Conservation (phyloP, 2,888 invertebrate species). For the Thereva unica region DNA sequence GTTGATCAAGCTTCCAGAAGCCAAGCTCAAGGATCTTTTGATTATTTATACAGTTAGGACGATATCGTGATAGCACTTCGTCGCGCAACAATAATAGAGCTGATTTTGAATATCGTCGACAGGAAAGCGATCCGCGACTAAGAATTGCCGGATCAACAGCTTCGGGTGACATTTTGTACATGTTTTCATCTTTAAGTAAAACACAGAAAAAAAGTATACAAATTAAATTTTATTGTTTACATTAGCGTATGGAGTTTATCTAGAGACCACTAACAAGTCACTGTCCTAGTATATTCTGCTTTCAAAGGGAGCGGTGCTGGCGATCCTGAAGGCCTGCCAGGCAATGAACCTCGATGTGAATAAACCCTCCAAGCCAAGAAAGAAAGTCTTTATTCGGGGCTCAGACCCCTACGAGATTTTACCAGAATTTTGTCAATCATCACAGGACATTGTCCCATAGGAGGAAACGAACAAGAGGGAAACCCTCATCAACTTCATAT, state of each 20-base stretch:
- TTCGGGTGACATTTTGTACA: constrained; percentile 46
- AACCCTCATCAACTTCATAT: too few species aligned
- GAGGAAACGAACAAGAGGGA: too few species aligned
- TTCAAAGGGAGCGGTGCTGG: too few species aligned
- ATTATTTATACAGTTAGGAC: constrained; percentile 71
- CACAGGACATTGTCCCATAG: too few species aligned
- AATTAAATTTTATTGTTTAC: background rate
- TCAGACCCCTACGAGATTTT: too few species aligned
- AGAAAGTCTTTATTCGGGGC: too few species aligned
- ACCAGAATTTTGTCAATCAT: too few species aligned
- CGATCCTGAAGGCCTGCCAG: too few species aligned
- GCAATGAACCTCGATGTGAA: too few species aligned
- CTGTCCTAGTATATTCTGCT: too few species aligned
- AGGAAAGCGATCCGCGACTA: constrained; percentile 56
- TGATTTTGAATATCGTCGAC: constrained; percentile 66
- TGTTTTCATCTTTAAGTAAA: constrained; percentile 42
- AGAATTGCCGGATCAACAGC: constrained; percentile 64
- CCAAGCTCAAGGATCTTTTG: constrained; percentile 49
- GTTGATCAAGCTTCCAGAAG: constrained; percentile 62
- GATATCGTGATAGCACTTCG: constrained; percentile 69
- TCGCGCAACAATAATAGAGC: constrained; percentile 73
- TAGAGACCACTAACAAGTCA: too few species aligned
- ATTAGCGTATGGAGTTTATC: background rate
- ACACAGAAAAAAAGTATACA: background rate
- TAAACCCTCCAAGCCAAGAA: too few species aligned